phyloP scores from a whole-genome alignment of 23 tunicate species.

The Diplosoma virens region DNA sequence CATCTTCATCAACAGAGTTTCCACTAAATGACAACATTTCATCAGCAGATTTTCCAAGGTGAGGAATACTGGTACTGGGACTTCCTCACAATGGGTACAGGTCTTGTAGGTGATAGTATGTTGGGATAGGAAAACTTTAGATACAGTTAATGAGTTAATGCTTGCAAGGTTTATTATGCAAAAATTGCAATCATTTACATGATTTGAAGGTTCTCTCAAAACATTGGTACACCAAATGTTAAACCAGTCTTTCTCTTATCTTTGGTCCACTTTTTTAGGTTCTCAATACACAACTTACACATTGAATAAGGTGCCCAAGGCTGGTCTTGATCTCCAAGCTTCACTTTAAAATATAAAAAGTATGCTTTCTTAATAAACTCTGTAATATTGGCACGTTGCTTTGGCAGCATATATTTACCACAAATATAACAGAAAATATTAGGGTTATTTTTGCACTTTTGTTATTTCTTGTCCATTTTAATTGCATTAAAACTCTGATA shows the following conservation, averaged over 20 bases:
- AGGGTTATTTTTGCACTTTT: constrained; percentile 11
- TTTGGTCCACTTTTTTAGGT: constrained; percentile 20
- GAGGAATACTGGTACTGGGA: not conserved
- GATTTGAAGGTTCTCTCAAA: not conserved
- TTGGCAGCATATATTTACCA: constrained; percentile 18
- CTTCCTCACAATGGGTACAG: constrained; percentile 7
- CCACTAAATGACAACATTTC: not conserved
- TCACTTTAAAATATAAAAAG: not conserved
- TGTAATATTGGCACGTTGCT: constrained; percentile 15
- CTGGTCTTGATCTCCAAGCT: constrained; percentile 1
- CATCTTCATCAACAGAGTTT: constrained; percentile 1
- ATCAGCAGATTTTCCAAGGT: constrained; percentile 6
- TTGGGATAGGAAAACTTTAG: not conserved
- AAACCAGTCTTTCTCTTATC: not conserved
- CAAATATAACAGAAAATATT: constrained; percentile 8
- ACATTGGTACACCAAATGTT: constrained; percentile 20
- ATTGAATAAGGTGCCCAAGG: constrained; percentile 16
- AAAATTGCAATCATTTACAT: constrained; percentile 16
- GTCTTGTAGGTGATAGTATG: too few species aligned
- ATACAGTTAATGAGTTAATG: not conserved
- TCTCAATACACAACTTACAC: constrained; percentile 2
- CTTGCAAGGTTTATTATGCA: constrained; percentile 7
- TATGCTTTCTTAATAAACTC: constrained; percentile 7
- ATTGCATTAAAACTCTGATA: not conserved
- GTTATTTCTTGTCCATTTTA: not conserved